Conservation (phyloP, 2,113 vertebrate genomes). For the Cyprinus carpio region DNA sequence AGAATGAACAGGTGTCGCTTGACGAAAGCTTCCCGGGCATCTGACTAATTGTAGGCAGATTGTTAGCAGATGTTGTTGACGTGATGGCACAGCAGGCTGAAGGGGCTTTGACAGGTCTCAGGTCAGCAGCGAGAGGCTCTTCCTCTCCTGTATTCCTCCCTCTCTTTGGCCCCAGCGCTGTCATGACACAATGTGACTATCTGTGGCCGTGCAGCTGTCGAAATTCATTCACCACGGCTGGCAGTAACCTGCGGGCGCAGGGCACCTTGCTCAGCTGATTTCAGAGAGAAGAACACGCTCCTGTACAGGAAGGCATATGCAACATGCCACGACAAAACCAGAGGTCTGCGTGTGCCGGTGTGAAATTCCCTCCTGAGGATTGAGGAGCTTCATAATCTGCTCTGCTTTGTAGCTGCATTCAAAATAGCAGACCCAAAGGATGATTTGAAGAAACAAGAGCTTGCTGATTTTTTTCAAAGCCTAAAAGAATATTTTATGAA, state of each 20-base stretch:
- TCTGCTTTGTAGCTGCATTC: not conserved
- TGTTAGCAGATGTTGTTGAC: conserved; percentile 59
- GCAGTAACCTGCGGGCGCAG: conserved; percentile 53
- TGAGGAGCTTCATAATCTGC: not conserved
- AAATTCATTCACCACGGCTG: conserved; percentile 68
- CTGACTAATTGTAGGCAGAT: conserved; percentile 55
- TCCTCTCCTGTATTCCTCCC: not conserved
- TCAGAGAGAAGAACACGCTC: conserved; percentile 43
- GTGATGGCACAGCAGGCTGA: conserved; percentile 60
- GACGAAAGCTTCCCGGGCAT: conserved; percentile 41
- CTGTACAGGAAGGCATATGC: conserved; percentile 45
- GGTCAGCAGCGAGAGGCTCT: conserved; percentile 44
- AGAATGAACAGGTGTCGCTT: conserved; percentile 52
- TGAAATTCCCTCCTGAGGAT: not conserved
- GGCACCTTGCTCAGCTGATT: conserved; percentile 58
- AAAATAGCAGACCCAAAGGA: not conserved
- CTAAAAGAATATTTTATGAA: not conserved
- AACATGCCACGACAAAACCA: conserved; percentile 42
- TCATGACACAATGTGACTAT: conserved; percentile 67
- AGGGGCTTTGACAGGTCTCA: conserved; percentile 60
- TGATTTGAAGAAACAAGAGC: not conserved
- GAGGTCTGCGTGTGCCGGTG: conserved; percentile 38
- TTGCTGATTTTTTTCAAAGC: not conserved
- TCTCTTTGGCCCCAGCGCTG: conserved; percentile 57
- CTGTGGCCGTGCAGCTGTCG: conserved; percentile 70